Conservation (phyloP, 2,797 vertebrate species). For the Argentina silus region DNA sequence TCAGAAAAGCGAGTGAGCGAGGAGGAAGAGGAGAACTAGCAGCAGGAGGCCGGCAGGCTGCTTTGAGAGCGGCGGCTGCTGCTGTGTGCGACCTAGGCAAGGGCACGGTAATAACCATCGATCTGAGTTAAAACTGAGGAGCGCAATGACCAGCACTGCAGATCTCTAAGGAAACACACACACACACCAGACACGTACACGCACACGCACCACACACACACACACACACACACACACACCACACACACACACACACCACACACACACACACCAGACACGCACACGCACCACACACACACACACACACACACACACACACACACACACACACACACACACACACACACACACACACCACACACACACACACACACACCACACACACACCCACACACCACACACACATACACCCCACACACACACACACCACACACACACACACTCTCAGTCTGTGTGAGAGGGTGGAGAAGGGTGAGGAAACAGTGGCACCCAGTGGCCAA, state of each 20-base stretch:
- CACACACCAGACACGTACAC: neutral
- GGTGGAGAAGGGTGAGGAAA: slow-evolving; percentile 50
- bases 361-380: neutral
- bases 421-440: slow-evolving; percentile 6
- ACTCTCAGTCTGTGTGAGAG: neutral
- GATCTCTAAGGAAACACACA: slow-evolving; percentile 34
- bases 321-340: slow-evolving; percentile 12
- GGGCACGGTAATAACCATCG: slow-evolving; percentile 75
- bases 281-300: slow-evolving; percentile 9
- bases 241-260: slow-evolving; percentile 15
- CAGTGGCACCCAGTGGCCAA: slow-evolving; percentile 65
- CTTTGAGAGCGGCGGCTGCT: slow-evolving; percentile 27
- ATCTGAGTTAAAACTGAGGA: slow-evolving; percentile 74
- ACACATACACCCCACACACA: slow-evolving; percentile 10
- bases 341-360: no score
- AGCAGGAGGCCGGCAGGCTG: slow-evolving; percentile 45
- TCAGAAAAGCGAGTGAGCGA: slow-evolving; percentile 18
- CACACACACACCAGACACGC: no score
- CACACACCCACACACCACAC: neutral
- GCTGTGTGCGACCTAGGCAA: slow-evolving; percentile 58
- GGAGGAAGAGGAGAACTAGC: slow-evolving; percentile 32
- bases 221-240: neutral
- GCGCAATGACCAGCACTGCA: slow-evolving; percentile 62
- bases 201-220: no score
- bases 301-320: slow-evolving; percentile 3